Evolutionary conservation across 2,797 vertebrate species (phyloP).

Genomic region (Artibeus lituratus): DNA sequence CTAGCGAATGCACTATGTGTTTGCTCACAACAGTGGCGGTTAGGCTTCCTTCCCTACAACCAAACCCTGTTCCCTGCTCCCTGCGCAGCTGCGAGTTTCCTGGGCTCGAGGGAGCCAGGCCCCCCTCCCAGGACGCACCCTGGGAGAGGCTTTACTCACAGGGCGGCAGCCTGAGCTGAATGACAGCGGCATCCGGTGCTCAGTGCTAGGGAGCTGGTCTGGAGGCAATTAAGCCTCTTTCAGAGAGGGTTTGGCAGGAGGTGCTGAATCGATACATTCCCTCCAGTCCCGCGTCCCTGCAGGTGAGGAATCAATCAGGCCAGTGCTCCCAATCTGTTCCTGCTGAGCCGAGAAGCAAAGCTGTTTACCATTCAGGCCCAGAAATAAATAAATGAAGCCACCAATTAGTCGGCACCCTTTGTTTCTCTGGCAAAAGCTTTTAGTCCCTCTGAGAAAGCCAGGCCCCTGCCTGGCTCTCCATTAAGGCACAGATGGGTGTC

Average conservation of each 20-base stretch:
- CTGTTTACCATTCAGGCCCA: slow-evolving; percentile 75
- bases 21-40: rapidly evolving
- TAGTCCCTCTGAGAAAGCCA: neutral
- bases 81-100: neutral
- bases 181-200: neutral
- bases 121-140: neutral
- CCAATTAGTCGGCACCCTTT: slow-evolving; percentile 65
- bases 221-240: slow-evolving; percentile 70
- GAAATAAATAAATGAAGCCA: slow-evolving; percentile 69
- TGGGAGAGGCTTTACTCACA: neutral
- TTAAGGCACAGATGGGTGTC: neutral
- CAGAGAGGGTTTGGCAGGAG: slow-evolving; percentile 60
- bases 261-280: slow-evolving; percentile 54
- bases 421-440: slow-evolving; percentile 54
- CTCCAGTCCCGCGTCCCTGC: slow-evolving; percentile 47
- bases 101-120: neutral
- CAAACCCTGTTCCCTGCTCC: no score
- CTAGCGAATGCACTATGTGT: rapidly evolving
- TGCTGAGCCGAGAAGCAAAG: slow-evolving; percentile 74
- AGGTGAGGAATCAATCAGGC: slow-evolving; percentile 73
- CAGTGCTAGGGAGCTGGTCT: neutral
- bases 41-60: no score
- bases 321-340: slow-evolving; percentile 61
- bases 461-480: slow-evolving; percentile 3
- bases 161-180: neutral